Evolutionary conservation across 2,113 vertebrate species (phyloP).

Genomic region (Phalacrocorax carbo): DNA sequence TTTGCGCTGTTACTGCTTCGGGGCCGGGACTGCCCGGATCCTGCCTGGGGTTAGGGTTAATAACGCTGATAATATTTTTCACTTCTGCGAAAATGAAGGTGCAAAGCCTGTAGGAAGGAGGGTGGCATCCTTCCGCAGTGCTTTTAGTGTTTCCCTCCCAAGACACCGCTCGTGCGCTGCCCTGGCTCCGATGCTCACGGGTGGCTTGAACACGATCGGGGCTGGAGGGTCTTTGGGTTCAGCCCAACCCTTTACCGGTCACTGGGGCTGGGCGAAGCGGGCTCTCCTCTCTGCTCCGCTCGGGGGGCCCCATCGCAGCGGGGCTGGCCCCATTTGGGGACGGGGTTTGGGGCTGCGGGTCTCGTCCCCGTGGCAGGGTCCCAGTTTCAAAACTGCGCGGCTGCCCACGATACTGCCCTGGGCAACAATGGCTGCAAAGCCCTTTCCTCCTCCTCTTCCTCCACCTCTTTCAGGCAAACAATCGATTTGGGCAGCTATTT

Average conservation of each 20-base stretch:
- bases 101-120: rapidly evolving
- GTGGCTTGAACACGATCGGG: rapidly evolving
- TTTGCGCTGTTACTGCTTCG: neutral
- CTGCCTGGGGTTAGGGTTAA: neutral
- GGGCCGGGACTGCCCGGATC: neutral
- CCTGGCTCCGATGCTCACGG: neutral
- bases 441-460: neutral
- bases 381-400: neutral
- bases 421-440: neutral
- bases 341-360: neutral
- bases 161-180: neutral
- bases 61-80: neutral
- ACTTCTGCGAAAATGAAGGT: neutral
- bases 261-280: rapidly evolving
- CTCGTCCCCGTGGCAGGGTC: neutral
- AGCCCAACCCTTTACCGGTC: neutral
- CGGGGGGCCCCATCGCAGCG: too few relatives aligned
- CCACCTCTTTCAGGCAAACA: neutral
- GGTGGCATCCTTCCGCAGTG: neutral
- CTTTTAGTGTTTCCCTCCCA: neutral
- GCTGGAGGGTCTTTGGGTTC: neutral
- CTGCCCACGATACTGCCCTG: neutral
- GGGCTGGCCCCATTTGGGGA: neutral
- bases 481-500: neutral
- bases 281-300: neutral